Base-by-base conservation (phyloP, 2,888 invertebrate species). In the Creontiades dilutus region DNA sequence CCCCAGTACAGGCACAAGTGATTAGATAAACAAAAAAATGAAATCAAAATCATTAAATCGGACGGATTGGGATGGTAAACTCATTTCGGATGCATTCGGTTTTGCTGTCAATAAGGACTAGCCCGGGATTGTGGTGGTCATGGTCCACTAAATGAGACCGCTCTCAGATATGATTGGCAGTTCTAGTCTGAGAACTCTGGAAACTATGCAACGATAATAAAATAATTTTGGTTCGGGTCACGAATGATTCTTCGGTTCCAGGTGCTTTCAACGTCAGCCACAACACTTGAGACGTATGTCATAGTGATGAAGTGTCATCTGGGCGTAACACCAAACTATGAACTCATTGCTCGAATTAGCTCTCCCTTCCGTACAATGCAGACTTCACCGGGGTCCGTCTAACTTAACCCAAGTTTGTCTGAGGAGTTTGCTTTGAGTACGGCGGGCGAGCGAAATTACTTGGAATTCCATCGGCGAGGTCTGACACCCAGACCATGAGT, bases 321-420 rank as follows among this genome's bases (percentile, higher is more conserved):
- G n/a, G n/a, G n/a, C n/a, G n/a, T n/a, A n/a, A n/a, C n/a, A n/a
- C n/a, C n/a, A n/a, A n/a, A n/a, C n/a, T n/a, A 7, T n/a, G 57
- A 57, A 14, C 57, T 57, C 16, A 68, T 68, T 68, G 68, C 23
- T 68, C 68, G 68, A 68, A 68, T 68, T 68, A 68, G 68, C 23
- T 19, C 27, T 27, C 23, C 68, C 27, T 23, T 5, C 27, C 27
- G 68, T 12, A 68, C 27, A 5, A 19, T 27, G 13, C 68, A 19
- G 68, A 68, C 68, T 68, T 23, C 23, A 19, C 19, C 19, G 11
- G 68, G 23, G 68, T 68, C 68, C 68, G 23, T 68, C 68, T 23
- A 68, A 68, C 68, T 68, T 23, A 19, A 23, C 19, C 27, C 68
- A 23, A 23, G 68, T 68, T 68, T 68, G 68, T 11, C 68, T 68